These are phyloP conservation scores for Drosophila kambysellisi DNA, from an alignment of 2,888 invertebrate genomes.

Conservation along the genomic window DNA sequence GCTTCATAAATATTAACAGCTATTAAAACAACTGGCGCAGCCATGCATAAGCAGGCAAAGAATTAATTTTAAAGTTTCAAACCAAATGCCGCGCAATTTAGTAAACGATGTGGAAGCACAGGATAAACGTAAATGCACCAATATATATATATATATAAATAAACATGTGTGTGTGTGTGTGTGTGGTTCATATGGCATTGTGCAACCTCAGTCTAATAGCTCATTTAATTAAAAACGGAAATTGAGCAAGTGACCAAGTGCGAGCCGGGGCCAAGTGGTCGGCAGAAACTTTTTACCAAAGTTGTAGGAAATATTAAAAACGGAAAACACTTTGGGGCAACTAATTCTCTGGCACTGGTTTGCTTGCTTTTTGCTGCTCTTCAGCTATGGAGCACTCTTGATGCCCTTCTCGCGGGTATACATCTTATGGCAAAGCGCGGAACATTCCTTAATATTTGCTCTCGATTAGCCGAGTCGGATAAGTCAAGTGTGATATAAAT, in stretches of 20 bases:
- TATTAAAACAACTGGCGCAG: slow-evolving; percentile 60
- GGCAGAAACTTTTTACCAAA: slow-evolving; percentile 66
- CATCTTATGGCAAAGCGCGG: slow-evolving; percentile 2
- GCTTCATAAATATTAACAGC: slow-evolving; percentile 79
- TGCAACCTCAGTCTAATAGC: slow-evolving; percentile 65
- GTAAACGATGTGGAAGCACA: slow-evolving; percentile 19
- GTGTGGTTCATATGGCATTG: slow-evolving; percentile 29
- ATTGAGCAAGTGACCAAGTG: slow-evolving; percentile 73
- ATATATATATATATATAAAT: slow-evolving; percentile 1
- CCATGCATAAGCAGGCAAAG: slow-evolving; percentile 37
- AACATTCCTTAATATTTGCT: background rate
- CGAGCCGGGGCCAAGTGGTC: slow-evolving; percentile 62
- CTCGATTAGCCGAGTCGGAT: background rate
- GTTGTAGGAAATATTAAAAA: slow-evolving; percentile 75
- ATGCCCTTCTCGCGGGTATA: background rate
- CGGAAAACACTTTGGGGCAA: slow-evolving; percentile 78
- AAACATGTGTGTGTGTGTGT: slow-evolving; percentile 10
- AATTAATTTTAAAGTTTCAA: slow-evolving; percentile 79
- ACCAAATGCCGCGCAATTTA: slow-evolving; percentile 66
- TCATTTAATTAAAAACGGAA: slow-evolving; percentile 81
- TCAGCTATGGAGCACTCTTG: slow-evolving; percentile 17
- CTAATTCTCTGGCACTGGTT: slow-evolving; percentile 66
- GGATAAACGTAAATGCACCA: background rate
- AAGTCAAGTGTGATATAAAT: background rate
- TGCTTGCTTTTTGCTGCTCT: slow-evolving; percentile 30